phyloP scores from a whole-genome alignment of 2,888 invertebrate species.

The Vandiemenella viatica region DNA sequence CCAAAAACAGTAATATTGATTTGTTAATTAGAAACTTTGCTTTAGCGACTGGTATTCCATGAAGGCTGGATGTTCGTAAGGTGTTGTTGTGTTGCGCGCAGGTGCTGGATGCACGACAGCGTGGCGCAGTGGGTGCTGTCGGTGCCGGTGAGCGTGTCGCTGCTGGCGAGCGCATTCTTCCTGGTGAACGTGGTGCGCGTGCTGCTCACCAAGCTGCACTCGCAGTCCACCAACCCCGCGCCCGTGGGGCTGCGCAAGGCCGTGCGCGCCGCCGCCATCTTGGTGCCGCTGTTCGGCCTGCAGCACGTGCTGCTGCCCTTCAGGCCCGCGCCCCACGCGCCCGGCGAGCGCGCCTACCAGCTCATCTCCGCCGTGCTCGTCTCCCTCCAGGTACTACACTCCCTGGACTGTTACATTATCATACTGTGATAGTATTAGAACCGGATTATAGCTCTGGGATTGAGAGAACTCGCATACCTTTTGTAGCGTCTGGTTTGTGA shows the following conservation, averaged over 20 bases:
- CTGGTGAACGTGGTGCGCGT: constrained; percentile 50
- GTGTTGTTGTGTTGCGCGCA: constrained; percentile 21
- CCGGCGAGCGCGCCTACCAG: constrained; percentile 44
- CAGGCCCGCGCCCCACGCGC: constrained; percentile 40
- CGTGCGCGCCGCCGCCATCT: constrained; percentile 51
- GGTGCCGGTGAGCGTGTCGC: constrained; percentile 42
- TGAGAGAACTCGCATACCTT: too few relatives aligned
- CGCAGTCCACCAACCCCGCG: constrained; percentile 42
- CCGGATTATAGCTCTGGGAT: too few relatives aligned
- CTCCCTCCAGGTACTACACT: constrained; percentile 45
- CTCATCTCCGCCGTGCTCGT: constrained; percentile 49
- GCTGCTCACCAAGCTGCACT: constrained; percentile 45
- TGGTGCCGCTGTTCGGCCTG: constrained; percentile 62
- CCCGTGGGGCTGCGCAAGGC: constrained; percentile 46
- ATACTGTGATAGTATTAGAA: too few relatives aligned
- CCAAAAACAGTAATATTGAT: too few relatives aligned
- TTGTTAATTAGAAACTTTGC: too few relatives aligned
- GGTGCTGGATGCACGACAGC: constrained; percentile 54
- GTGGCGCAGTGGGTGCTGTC: constrained; percentile 46
- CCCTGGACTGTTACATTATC: too few relatives aligned
- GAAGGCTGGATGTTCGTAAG: too few relatives aligned
- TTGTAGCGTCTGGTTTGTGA: too few relatives aligned
- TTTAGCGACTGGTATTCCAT: too few relatives aligned
- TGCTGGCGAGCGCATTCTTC: constrained; percentile 45
- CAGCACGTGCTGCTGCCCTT: constrained; percentile 57